These are phyloP conservation scores for Euspilapteryx auroguttella DNA, from an alignment of 2,888 invertebrate genomes.

Conservation along the genomic window DNA sequence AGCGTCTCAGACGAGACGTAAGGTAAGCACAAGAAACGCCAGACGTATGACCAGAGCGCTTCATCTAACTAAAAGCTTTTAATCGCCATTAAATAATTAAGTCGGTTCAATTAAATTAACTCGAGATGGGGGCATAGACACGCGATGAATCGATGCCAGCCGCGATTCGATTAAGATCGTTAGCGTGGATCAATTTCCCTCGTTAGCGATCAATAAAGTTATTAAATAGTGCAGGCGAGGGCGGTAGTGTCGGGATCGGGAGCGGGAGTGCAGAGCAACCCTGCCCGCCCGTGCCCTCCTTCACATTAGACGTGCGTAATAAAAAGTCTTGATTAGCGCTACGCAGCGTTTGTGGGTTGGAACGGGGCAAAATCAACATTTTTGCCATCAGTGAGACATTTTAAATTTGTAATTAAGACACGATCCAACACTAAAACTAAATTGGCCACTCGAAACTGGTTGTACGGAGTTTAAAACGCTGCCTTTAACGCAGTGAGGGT, in stretches of 20 bases:
- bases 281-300: no score
- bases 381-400: no score
- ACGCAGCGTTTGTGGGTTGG: no score
- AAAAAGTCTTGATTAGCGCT: no score
- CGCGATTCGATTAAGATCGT: constrained; percentile 52
- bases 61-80: constrained; percentile 46
- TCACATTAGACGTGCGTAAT: no score
- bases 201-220: constrained; percentile 44
- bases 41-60: no score
- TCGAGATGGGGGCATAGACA: constrained; percentile 48
- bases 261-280: no score
- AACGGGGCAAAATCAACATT: no score
- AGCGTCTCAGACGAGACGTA: no score
- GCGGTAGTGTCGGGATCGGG: no score
- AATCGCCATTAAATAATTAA: constrained; percentile 56
- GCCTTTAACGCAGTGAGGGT: constrained; percentile 38
- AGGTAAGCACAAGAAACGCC: no score
- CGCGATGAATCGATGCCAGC: constrained; percentile 43
- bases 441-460: constrained; percentile 51
- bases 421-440: constrained; percentile 35
- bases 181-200: constrained; percentile 48
- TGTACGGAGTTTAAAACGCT: constrained; percentile 50
- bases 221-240: no score
- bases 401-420: constrained; percentile 2
- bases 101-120: constrained; percentile 58